Evolutionary conservation across 2,113 vertebrate genomes (phyloP).

Genomic region (Oceanites oceanicus): DNA sequence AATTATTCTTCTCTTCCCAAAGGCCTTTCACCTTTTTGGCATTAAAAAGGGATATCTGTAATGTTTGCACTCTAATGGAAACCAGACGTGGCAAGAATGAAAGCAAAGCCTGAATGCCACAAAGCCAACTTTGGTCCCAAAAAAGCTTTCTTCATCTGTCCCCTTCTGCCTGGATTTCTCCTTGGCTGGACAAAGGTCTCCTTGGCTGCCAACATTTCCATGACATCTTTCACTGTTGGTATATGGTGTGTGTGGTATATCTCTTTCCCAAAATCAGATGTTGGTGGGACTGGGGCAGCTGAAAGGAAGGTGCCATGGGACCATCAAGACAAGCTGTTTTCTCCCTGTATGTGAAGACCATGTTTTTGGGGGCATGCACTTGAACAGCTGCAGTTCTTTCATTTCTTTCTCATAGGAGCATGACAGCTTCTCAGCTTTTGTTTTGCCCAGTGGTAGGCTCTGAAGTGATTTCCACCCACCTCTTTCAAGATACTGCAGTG

Average conservation of each 20-base stretch:
- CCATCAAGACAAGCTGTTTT: neutral
- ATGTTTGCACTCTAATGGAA: neutral
- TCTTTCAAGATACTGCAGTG: neutral
- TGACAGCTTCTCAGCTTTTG: neutral
- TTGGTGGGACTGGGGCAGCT: neutral
- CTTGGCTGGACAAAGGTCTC: neutral
- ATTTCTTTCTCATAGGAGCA: neutral
- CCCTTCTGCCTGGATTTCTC: neutral
- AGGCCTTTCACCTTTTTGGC: neutral
- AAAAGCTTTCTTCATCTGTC: neutral
- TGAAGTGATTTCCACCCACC: neutral
- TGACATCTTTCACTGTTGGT: neutral
- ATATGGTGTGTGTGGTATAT: accelerated
- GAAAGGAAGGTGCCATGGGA: neutral
- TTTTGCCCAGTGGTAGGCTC: neutral
- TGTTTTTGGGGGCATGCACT: neutral
- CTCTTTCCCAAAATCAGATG: neutral
- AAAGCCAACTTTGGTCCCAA: neutral
- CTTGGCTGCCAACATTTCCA: neutral
- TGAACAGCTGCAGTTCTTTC: neutral
- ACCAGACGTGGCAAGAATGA: neutral
- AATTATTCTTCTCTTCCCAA: neutral
- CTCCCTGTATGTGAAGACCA: accelerated
- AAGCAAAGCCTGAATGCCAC: neutral
- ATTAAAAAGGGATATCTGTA: neutral